Percentiles rank a stretch among this genome's conserved stretches.
Conservation (phyloP, 2,113 vertebrate genomes). For the Andinoacara biseriatus region DNA sequence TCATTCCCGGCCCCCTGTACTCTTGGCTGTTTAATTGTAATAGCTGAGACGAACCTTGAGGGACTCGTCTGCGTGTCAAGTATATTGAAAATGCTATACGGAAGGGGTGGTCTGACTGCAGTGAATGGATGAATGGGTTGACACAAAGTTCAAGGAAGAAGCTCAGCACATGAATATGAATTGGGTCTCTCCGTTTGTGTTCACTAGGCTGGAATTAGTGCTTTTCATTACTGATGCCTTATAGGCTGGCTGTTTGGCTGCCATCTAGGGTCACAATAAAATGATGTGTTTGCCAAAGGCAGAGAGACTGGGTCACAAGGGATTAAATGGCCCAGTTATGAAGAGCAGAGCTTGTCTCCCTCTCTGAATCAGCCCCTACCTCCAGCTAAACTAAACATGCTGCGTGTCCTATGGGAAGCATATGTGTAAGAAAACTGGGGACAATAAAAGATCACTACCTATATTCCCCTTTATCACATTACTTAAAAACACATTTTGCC, state of each 20-base stretch:
- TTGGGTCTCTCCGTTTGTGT: conserved; percentile 48
- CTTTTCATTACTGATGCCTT: conserved; percentile 80
- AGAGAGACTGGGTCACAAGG: conserved; percentile 72
- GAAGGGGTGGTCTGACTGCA: conserved; percentile 48
- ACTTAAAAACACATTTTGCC: conserved; percentile 33
- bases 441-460: conserved; percentile 37
- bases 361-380: conserved; percentile 69
- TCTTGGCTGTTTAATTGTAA: conserved; percentile 45
- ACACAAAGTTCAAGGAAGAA: conserved; percentile 54
- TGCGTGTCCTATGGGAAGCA: conserved; percentile 31
- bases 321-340: conserved; percentile 81
- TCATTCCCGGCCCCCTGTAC: not conserved
- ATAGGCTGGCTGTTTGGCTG: conserved; percentile 71
- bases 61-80: conserved; percentile 32
- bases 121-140: conserved; percentile 61
- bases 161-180: conserved; percentile 68
- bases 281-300: conserved; percentile 78
- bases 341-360: conserved; percentile 74
- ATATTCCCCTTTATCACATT: conserved; percentile 35
- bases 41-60: conserved; percentile 40
- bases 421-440: conserved; percentile 43
- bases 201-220: conserved; percentile 73
- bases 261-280: conserved; percentile 76
- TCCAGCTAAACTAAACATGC: conserved; percentile 63
- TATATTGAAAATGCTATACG: conserved; percentile 47